phyloP scores from a whole-genome alignment of 2,113 vertebrate species.

The Poeciliopsis turrubarensis region DNA sequence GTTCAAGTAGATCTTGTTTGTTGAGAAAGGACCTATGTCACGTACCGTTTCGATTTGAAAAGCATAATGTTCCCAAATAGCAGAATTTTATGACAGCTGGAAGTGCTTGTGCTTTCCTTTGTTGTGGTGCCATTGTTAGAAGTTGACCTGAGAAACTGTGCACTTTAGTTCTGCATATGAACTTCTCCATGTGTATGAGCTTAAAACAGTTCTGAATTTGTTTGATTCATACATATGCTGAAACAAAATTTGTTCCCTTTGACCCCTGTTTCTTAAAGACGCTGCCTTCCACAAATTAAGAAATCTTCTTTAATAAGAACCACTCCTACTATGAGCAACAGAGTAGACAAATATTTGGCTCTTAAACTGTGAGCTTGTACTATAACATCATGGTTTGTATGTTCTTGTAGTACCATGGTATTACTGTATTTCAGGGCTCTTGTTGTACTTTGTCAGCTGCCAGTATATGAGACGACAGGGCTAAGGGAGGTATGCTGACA shows the following conservation, averaged over 20 bases:
- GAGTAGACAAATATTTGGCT: conserved; percentile 3
- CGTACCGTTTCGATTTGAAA: not conserved
- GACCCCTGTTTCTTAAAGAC: too few species aligned
- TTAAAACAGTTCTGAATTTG: too few species aligned
- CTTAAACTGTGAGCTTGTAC: not conserved
- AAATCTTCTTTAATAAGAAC: not conserved
- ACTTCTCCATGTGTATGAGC: too few species aligned
- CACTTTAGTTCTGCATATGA: too few species aligned
- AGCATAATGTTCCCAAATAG: not conserved
- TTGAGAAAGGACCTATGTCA: too few species aligned
- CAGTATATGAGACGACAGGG: conserved; percentile 64
- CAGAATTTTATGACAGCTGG: not conserved
- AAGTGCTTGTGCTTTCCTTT: too few species aligned
- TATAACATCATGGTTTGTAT: conserved; percentile 11
- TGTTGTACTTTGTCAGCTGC: conserved; percentile 62
- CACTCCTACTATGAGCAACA: not conserved
- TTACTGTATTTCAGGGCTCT: conserved; percentile 26
- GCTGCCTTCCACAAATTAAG: too few species aligned
- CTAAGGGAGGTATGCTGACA: conserved; percentile 76
- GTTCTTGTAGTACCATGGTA: conserved; percentile 9
- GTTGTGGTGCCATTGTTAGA: too few species aligned
- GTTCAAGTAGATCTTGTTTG: too few species aligned
- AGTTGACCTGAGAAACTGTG: too few species aligned
- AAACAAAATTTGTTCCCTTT: too few species aligned
- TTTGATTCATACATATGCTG: too few species aligned